Evolutionary conservation across 2,888 invertebrate species (phyloP), one percentile per base, ranked within the genome.

Genomic region (Agonum fuliginosum): DNA sequence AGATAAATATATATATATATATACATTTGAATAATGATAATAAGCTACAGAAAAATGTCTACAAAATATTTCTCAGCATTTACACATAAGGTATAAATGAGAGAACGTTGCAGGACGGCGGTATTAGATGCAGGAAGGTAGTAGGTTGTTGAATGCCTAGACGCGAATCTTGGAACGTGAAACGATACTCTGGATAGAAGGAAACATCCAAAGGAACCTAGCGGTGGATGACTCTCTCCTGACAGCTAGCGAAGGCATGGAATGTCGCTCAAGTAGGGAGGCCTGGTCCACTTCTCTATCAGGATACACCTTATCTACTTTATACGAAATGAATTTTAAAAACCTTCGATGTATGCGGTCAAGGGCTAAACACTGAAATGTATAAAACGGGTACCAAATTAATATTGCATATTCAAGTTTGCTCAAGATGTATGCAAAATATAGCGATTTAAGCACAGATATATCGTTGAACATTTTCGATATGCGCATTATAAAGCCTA

Each of bases 361-460:
- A 20, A 17, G n/a, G n/a, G 22, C 51, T 51, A 19, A 17, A 51
- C 51, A 17, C 14, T 51, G 51, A 17, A 14, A 51, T 8, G 3
- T 17, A 19, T 17, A 51, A n/a, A 14, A 20, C 3, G 51, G 51
- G n/a, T 51, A 51, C 51, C 51, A 51, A 51, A 51, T 19, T 20
- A 51, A 3, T 14, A 6, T 51, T 14, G 51, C 51, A 51, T 51
- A 51, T 3, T 17, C 34, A 6, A 34, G 34, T 8, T 34, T 34
- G 8, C 34, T 34, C 5, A 8, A 34, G 8, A 34, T 8, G 3
- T 51, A 51, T 8, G 14, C 19, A 17, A 51, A 12, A 17, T 17
- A 51, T n/a, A 17, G 5, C 4, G 19, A 6, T 51, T 51, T 51
- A 14, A 51, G n/a, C 2, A 51, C 2, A 3, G 51, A 2, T 3